A percentile compares a stretch with the other conserved stretches of the same genome.
Evolutionary conservation across 1,140 invertebrate species (phyloP).

Genomic region (Drosophila pectinifera): DNA sequence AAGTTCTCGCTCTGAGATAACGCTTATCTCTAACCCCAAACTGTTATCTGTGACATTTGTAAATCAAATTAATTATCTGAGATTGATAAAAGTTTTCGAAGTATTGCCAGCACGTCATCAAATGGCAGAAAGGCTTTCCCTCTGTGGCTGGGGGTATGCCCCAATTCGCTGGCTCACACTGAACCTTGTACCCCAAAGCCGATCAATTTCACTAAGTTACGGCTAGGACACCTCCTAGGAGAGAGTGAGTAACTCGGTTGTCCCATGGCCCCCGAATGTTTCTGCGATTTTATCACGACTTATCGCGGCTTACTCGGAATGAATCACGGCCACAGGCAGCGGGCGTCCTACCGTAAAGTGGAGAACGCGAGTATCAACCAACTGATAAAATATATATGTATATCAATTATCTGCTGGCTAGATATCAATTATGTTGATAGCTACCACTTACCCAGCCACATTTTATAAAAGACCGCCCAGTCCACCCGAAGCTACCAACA

Average conservation of each 20-base stretch:
- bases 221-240: conserved; percentile 9
- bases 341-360: conserved; percentile 22
- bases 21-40: conserved; percentile 2
- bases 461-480: conserved; percentile 42
- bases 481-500: conserved; percentile 19
- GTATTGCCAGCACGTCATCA: conserved; percentile 5
- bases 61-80: conserved; percentile 26
- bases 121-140: conserved; percentile 3
- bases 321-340: conserved; percentile 29
- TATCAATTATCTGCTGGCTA: conserved; percentile 48
- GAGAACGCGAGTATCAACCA: conserved; percentile 35
- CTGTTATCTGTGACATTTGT: conserved; percentile 28
- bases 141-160: conserved; percentile 21
- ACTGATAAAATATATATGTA: conserved; percentile 38
- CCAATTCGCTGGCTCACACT: conserved; percentile 14
- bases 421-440: conserved; percentile 51
- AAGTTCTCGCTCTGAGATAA: neutral
- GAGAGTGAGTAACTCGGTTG: conserved; percentile 26
- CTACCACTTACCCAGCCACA: conserved; percentile 31
- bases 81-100: conserved; percentile 14
- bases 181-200: conserved; percentile 29
- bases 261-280: conserved; percentile 20
- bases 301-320: conserved; percentile 21
- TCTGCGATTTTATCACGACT: conserved; percentile 21
- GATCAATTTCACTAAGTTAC: conserved; percentile 15